phyloP scores from a whole-genome alignment of 2,113 vertebrate species.

The Columba livia region DNA sequence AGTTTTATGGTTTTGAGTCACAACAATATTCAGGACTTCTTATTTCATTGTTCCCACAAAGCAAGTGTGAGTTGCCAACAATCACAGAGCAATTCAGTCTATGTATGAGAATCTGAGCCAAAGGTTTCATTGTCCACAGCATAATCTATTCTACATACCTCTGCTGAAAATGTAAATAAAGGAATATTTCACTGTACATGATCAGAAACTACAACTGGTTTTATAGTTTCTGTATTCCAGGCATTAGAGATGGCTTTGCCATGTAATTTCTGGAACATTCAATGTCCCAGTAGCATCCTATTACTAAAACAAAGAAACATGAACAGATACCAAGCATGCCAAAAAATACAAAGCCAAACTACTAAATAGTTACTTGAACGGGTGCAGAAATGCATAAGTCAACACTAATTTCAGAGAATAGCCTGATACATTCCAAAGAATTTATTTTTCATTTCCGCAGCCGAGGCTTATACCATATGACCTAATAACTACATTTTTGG shows the following conservation, averaged over 20 bases:
- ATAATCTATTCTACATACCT: background rate
- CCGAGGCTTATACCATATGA: background rate
- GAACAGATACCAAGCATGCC: background rate
- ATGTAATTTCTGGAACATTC: background rate
- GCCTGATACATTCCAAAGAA: background rate
- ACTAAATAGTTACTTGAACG: background rate
- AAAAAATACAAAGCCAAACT: background rate
- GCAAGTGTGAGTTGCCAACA: background rate
- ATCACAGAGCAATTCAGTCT: background rate
- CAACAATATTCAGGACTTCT: background rate
- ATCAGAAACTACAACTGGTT: background rate
- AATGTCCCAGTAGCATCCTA: background rate
- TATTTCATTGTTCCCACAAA: background rate
- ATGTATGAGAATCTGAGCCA: background rate
- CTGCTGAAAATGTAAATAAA: background rate
- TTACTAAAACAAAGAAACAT: background rate
- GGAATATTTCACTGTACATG: background rate
- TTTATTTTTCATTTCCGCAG: background rate
- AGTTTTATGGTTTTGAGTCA: background rate
- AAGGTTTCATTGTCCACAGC: background rate
- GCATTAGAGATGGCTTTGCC: background rate
- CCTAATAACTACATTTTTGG: background rate
- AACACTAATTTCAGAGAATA: background rate
- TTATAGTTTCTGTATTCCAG: background rate
- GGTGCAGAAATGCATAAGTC: background rate